A percentile compares a stretch with the other conserved stretches of the same genome.
Conservation (phyloP, 2,797 vertebrate species). For the Masticophis lateralis region DNA sequence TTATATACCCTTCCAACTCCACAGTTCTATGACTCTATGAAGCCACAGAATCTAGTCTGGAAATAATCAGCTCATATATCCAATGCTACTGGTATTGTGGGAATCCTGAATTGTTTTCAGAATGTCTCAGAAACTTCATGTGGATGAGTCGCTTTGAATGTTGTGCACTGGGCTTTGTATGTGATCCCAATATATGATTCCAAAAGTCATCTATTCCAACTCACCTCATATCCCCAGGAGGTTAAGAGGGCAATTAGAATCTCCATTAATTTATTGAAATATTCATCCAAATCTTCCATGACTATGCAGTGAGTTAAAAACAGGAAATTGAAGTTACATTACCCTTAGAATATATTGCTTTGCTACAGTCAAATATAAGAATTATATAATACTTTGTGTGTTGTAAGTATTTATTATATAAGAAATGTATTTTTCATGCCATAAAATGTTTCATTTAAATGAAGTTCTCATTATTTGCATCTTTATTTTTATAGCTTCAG, state of each 20-base stretch:
- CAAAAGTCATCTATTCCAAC: background rate
- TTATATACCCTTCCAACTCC: background rate
- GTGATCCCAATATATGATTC: background rate
- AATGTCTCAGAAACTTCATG: background rate
- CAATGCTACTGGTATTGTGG: background rate
- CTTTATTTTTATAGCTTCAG: slow-evolving; percentile 5
- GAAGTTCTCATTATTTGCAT: background rate
- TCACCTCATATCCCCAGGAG: background rate
- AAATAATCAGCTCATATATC: background rate
- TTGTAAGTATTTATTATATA: background rate
- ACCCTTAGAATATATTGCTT: background rate
- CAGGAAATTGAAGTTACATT: background rate
- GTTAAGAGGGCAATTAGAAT: background rate
- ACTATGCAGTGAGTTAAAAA: background rate
- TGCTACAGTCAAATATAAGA: background rate
- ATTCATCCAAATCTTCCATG: background rate
- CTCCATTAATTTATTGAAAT: background rate
- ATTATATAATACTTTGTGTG: background rate
- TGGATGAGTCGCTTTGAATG: background rate
- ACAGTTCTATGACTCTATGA: background rate
- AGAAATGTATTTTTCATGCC: background rate
- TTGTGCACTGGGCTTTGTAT: background rate
- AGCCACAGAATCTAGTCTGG: background rate
- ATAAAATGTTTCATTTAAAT: background rate
- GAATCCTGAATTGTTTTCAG: background rate